Evolutionary conservation across 2,113 vertebrate genomes (phyloP), one percentile per base, ranked within the genome.

Genomic region (Clarias macrocephalus): DNA sequence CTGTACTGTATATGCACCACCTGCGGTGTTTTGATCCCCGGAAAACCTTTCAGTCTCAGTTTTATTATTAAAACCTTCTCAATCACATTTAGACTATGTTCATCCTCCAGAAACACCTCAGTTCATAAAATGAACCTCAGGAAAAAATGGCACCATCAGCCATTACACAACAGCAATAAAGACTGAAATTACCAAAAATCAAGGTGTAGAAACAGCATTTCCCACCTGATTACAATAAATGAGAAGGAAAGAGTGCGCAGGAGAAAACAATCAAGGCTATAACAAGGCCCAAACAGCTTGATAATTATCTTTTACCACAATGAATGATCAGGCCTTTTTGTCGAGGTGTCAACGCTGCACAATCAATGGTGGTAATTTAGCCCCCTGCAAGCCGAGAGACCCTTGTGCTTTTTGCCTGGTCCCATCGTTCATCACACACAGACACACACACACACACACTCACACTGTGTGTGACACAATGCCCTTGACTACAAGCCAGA

Each of bases 291-390:
- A 94, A 95, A 94, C 93, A 94, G 91, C 89, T 91, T 88, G 89
- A 94, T 95, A 95, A 95, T 95, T 92, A 83, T 86, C 91, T 94
- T 94, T 94, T 95, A 95, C 95, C 95, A 93, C 93, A 90, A 95
- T 94, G 94, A 95, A 92, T 91, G 94, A 94, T 94, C 93, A 90
- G 91, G 90, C 91, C 91, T 91, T 60, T 94, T 95, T 94, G 94
- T 94, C 87, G 88, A 92, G 80, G 90, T 75, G 86, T 92, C 92
- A 89, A 91, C 92, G 92, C 90, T 30, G 77, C 90, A 91, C 91
- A 94, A 94, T 95, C 95, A 93, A 94, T 96, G 93, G 70, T 76
- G 93, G 92, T 93, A 93, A 94, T 95, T 95, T 93, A 95, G 90
- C 88, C 90, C 90, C 88, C 86, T 68, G 80, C 60, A 75, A 92